These are phyloP conservation scores for Rhea pennata DNA, from an alignment of 2,113 vertebrate species.

Conservation along the genomic window DNA sequence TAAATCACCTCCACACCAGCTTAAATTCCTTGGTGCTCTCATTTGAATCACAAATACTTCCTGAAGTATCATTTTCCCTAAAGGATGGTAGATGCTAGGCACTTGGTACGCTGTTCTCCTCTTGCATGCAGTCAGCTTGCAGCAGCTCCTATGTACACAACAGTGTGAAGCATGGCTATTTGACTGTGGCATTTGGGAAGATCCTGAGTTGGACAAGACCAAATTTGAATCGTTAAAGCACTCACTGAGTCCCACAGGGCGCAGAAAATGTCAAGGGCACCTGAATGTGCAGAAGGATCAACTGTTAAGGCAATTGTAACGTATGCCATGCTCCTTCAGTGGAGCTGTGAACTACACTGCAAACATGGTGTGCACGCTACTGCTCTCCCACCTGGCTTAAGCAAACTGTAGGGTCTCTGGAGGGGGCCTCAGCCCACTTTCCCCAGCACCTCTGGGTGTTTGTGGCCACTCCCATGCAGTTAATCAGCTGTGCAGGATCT, in stretches of 20 bases:
- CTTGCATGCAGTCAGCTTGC: background rate
- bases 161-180: background rate
- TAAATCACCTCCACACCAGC: background rate
- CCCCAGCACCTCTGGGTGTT: background rate
- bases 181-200: background rate
- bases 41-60: background rate
- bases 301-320: background rate
- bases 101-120: background rate
- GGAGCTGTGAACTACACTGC: background rate
- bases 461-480: background rate
- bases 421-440: background rate
- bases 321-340: background rate
- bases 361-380: background rate
- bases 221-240: background rate
- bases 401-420: background rate
- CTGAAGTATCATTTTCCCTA: background rate
- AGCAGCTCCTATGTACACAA: background rate
- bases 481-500: background rate
- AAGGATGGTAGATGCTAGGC: background rate
- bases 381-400: background rate
- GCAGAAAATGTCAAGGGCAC: background rate
- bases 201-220: background rate
- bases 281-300: background rate
- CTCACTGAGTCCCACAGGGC: background rate
- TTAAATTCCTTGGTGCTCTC: background rate